phyloP scores from a whole-genome alignment of 2,888 invertebrate genomes.

The Pimpla rufipes region DNA sequence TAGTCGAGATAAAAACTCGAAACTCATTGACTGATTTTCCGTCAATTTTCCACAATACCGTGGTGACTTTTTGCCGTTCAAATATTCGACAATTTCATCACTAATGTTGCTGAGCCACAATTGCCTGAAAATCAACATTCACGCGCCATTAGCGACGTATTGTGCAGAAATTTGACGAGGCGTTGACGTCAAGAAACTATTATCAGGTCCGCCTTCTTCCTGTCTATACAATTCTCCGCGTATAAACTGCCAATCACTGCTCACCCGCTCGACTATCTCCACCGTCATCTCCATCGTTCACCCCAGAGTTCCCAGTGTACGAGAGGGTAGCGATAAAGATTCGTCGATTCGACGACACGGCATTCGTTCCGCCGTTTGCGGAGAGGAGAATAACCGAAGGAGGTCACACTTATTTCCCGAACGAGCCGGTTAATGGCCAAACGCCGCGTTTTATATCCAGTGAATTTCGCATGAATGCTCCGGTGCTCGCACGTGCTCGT shows the following conservation, averaged over 20 bases:
- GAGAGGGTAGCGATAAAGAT: background rate
- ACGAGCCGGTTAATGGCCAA: slow-evolving; percentile 23
- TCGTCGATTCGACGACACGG: background rate
- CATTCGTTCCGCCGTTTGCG: slow-evolving; percentile 21
- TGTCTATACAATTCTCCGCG: background rate
- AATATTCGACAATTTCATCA: background rate
- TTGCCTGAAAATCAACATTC: too few species aligned
- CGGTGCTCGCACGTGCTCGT: slow-evolving; percentile 30
- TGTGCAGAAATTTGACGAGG: background rate
- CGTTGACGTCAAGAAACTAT: background rate
- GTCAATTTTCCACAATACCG: background rate
- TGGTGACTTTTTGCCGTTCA: too few species aligned
- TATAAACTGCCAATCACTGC: slow-evolving; percentile 4
- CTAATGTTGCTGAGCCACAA: background rate
- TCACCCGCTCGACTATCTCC: too few species aligned
- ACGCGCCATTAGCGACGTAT: background rate
- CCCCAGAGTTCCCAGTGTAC: too few species aligned
- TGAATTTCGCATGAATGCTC: slow-evolving; percentile 56
- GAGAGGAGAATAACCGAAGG: slow-evolving; percentile 28
- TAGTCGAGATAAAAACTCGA: too few species aligned
- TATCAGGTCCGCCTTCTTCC: background rate
- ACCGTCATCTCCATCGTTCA: background rate
- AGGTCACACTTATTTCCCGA: slow-evolving; percentile 21
- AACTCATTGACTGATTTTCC: too few species aligned
- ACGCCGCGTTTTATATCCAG: slow-evolving; percentile 18